Base-by-base conservation (phyloP, 2,888 invertebrate genomes). In the Ecliptopera silaceata region DNA sequence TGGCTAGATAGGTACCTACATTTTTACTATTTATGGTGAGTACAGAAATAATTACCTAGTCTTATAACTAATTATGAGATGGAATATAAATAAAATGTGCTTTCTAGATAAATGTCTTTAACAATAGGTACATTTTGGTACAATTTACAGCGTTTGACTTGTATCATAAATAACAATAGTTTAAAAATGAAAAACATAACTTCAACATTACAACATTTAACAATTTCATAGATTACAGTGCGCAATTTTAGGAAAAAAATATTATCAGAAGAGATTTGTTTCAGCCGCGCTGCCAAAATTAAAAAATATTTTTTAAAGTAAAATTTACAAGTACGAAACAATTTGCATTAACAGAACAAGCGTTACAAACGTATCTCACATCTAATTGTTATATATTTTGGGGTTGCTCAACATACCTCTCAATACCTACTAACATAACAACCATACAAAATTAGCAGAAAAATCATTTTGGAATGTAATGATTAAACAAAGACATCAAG, bases 401-500 rank as follows among this genome's bases (percentile, higher is more conserved):
- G n/a, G n/a, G n/a, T n/a, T n/a, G n/a, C n/a, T n/a, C n/a, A n/a
- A n/a, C n/a, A n/a, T 6, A 26, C 26, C 26, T 26, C 26, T 26
- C 26, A 26, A 26, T 6, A 26, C 26, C 6, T 26, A 26, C 20
- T 4, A 6, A 6, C 2, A 6, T 8, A 26, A 26, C 26, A 26
- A 26, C 6, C 26, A 26, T 26, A 8, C 26, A 26, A n/a, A n/a
- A n/a, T n/a, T n/a, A n/a, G n/a, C n/a, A n/a, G n/a, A 36, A 36
- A 41, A 34, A 34, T 8, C 22, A 26, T 4, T 49, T 47, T 56
- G 56, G 56, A 56, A 56, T 56, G 56, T 56, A 42, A 15, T 46
- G 39, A 46, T 31, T 41, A 17, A 36, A 22, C 26, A 20, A 20
- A 20, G 3, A 20, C 4, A 20, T 26, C 6, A 8, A 4, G 4